A percentile compares a stretch with the other conserved stretches of the same genome.
phyloP scores from a whole-genome alignment of 1,140 invertebrate genomes.

The Ips typographus region DNA sequence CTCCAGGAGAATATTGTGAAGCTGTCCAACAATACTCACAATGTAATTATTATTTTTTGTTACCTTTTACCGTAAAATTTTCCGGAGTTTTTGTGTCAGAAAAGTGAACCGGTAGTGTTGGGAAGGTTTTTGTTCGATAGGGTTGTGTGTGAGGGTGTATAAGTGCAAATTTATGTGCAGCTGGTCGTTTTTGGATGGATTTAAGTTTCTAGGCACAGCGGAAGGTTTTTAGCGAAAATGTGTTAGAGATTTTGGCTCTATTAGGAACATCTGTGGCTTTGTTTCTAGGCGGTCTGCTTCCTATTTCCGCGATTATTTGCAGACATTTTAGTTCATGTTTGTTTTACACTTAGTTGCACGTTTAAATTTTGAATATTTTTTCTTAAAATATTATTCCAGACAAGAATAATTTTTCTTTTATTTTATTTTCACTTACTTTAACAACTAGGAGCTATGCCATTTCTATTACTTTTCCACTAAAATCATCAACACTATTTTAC shows the following conservation, averaged over 20 bases:
- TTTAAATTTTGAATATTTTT: too few relatives aligned
- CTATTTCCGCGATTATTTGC: too few relatives aligned
- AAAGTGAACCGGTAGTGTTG: neutral
- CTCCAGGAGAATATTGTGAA: constrained; percentile 29
- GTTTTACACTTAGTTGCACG: too few relatives aligned
- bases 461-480: too few relatives aligned
- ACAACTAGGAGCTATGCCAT: too few relatives aligned
- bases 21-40: constrained; percentile 20
- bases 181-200: neutral
- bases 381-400: too few relatives aligned
- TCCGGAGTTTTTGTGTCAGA: neutral
- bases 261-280: constrained; percentile 2
- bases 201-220: neutral
- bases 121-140: neutral
- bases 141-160: constrained; percentile 1
- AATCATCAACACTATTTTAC: too few relatives aligned
- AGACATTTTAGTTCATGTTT: too few relatives aligned
- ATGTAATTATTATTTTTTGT: constrained; percentile 26
- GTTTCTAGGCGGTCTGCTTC: neutral
- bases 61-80: neutral
- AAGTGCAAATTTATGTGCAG: neutral
- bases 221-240: neutral
- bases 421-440: too few relatives aligned
- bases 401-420: too few relatives aligned
- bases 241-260: neutral